Evolutionary conservation across 2,888 invertebrate species (phyloP).

Genomic region (Perithous albicinctus): DNA sequence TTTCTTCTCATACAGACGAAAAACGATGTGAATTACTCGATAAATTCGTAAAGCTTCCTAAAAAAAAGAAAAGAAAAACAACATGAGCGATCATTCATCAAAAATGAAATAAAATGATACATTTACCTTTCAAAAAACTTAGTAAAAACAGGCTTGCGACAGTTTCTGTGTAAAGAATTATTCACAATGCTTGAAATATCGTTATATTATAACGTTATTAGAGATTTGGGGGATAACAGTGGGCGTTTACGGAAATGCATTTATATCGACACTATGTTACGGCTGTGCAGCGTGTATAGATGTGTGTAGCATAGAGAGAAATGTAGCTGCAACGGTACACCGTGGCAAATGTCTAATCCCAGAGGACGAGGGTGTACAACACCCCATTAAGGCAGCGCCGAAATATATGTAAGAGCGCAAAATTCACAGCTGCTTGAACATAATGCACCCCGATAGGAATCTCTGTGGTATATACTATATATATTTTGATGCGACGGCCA

Average conservation of each 20-base stretch:
- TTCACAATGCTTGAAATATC: neutral
- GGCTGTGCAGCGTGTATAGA: neutral
- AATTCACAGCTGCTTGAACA: constrained; percentile 63
- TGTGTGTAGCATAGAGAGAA: neutral
- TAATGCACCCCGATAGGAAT: constrained; percentile 51
- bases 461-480: constrained; percentile 38
- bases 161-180: neutral
- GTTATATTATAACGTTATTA: neutral
- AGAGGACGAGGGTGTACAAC: constrained; percentile 48
- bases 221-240: neutral
- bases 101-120: too few relatives aligned
- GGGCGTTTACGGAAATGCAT: constrained; percentile 47
- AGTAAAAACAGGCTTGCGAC: too few relatives aligned
- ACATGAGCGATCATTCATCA: too few relatives aligned
- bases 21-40: too few relatives aligned
- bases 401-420: constrained; percentile 46
- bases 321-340: constrained; percentile 30
- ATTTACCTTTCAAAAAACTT: too few relatives aligned
- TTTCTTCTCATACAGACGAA: too few relatives aligned
- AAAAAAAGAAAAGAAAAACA: too few relatives aligned
- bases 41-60: too few relatives aligned
- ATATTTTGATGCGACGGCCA: constrained; percentile 19
- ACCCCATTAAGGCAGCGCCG: constrained; percentile 31
- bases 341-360: constrained; percentile 64
- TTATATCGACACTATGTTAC: constrained; percentile 15